Base-by-base conservation (phyloP, 2,888 invertebrate species). In the Cheiracanthium punctorium region DNA sequence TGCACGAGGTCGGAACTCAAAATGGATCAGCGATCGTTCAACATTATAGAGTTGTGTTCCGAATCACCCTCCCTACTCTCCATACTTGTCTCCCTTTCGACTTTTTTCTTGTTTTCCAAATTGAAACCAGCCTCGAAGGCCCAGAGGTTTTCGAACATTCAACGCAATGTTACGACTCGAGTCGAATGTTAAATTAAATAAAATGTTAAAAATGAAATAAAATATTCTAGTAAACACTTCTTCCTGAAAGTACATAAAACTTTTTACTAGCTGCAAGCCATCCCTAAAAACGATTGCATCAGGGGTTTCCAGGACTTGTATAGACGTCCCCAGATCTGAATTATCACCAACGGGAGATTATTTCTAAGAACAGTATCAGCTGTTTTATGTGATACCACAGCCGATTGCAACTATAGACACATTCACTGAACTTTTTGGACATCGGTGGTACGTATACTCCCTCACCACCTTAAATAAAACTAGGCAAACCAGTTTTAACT, bases 391-490 rank as follows among this genome's bases (percentile, higher is more conserved):
- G 2, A 33, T 2, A 32, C 20, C 1, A n/a, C 1, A 69, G 10
- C 32, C 32, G 4, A 69, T 69, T 32, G 20, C 12, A 67, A 24
- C 5, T 69, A 69, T 32, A 32, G 12, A 69, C 33, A 32, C 69
- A 69, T 69, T 69, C 69, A 69, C 32, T 20, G 32, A 69, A 69
- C 30, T 69, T 67, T 67, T 30, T 67, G 67, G 67, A 20, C 28
- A 67, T 2, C 10, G 29, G 67, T 10, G 4, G 28, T 67, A 52
- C n/a, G n/a, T n/a, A n/a, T n/a, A n/a, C n/a, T n/a, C n/a, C n/a
- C n/a, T n/a, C n/a, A n/a, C n/a, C n/a, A n/a, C n/a, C n/a, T n/a
- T n/a, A n/a, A n/a, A n/a, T n/a, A n/a, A n/a, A n/a, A n/a, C n/a
- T n/a, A n/a, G n/a, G n/a, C n/a, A n/a, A n/a, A n/a, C n/a, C n/a